Percentiles rank a stretch among this genome's conserved stretches.
Evolutionary conservation across 2,888 invertebrate species (phyloP).

Genomic region (Erebia aethiops): DNA sequence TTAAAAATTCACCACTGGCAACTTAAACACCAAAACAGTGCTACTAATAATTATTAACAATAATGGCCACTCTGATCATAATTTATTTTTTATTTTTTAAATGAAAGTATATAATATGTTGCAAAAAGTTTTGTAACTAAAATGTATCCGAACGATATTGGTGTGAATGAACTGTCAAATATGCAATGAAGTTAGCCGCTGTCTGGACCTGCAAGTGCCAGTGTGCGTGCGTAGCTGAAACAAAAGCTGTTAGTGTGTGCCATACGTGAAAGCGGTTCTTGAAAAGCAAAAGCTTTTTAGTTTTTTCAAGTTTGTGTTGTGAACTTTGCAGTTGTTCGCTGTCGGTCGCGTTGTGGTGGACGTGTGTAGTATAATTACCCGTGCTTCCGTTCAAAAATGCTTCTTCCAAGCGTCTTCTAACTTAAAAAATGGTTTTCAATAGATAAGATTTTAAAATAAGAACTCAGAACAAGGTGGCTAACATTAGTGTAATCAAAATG

Average conservation of each 20-base stretch:
- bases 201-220: conserved; percentile 55
- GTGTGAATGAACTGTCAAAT: conserved; percentile 79
- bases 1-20: neutral
- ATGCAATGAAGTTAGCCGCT: conserved; percentile 70
- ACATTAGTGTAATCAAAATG: conserved; percentile 61
- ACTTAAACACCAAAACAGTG: too few species aligned
- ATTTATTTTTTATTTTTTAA: too few species aligned
- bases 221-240: conserved; percentile 52
- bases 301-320: conserved; percentile 42
- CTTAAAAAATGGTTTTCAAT: conserved; percentile 52
- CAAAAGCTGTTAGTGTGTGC: conserved; percentile 54
- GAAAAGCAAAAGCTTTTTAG: conserved; percentile 44
- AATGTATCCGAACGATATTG: conserved; percentile 49
- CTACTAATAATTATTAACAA: too few species aligned
- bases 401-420: conserved; percentile 51
- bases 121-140: neutral
- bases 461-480: conserved; percentile 27
- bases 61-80: too few species aligned
- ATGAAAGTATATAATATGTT: neutral
- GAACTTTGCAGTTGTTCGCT: conserved; percentile 42
- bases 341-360: conserved; percentile 46
- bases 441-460: conserved; percentile 24
- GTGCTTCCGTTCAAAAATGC: conserved; percentile 50
- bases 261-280: conserved; percentile 60
- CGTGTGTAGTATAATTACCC: conserved; percentile 51